Base-by-base conservation (phyloP, 2,797 vertebrate species). In the Propithecus perrieri region DNA sequence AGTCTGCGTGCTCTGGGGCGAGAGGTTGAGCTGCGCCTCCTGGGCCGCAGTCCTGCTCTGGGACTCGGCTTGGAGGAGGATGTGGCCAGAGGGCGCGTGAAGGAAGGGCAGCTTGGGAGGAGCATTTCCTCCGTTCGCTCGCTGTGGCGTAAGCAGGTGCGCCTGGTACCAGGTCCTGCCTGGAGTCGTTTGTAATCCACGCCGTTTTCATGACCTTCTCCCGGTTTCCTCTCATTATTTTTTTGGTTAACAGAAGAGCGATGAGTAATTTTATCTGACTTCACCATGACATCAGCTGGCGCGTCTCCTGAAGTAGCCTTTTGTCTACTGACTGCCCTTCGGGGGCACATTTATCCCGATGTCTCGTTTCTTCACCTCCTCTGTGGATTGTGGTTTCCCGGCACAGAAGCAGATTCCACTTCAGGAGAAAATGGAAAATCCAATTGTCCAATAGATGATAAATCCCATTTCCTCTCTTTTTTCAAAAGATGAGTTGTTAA, bases 321-420 rank as follows among this genome's bases (percentile, higher is more conserved):
- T 95, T 97, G 87, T 97, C 98, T 96, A 83, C 96, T 71, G 91
- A 96, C 95, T 63, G 94, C 86, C 94, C 93, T 97, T 94, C 74
- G 50, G 33, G 78, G n/a, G 15, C 15, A 2, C 55, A 50, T 94
- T 92, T 80, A 96, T 97, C 89, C 96, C 98, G 89, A 12, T 81
- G 90, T 96, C 97, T 98, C 89, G 55, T 75, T 91, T 91, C 18
- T 88, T 94, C 96, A 94, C 89, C 97, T 98, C 98, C 94, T 0
- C 96, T 97, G 98, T 97, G 98, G 96, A 76, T 78, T 98, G 98
- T 95, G 98, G 98, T 98, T 98, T 98, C 98, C 94, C 41, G 78
- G 92, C 72, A 94, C 93, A 96, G 93, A 91, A 96, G 78, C 97
- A 91, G 95, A 96, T 98, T 96, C 93, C 91, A 15, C 97, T 97